Conservation (phyloP, 2,113 vertebrate genomes). For the Vireo altiloquus region DNA sequence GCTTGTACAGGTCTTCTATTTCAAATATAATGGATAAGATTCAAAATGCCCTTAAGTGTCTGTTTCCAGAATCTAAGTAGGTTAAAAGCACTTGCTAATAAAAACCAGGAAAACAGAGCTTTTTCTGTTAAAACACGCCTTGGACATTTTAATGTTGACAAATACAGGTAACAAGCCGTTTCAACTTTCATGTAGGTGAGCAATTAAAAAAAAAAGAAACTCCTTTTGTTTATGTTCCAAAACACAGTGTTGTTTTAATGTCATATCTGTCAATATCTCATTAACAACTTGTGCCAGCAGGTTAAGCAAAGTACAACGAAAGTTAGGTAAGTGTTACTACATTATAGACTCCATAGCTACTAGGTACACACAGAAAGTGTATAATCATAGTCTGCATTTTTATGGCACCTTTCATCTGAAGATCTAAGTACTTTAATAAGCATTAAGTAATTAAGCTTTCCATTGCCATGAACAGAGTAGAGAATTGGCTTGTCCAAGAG, state of each 20-base stretch:
- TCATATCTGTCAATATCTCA: slow-evolving; percentile 35
- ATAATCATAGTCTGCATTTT: slow-evolving; percentile 6
- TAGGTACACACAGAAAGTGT: neutral
- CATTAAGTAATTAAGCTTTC: slow-evolving; percentile 20
- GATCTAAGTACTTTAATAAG: slow-evolving; percentile 8
- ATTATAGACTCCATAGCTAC: slow-evolving; percentile 15
- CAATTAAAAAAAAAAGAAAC: neutral
- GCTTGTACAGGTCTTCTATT: neutral
- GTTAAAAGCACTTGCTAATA: neutral
- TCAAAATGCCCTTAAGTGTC: neutral
- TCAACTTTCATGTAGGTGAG: neutral
- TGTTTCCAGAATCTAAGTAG: neutral
- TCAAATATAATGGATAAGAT: neutral
- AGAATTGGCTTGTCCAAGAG: neutral
- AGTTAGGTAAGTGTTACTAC: slow-evolving; percentile 4
- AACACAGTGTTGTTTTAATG: slow-evolving; percentile 10
- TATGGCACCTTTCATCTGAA: slow-evolving; percentile 26
- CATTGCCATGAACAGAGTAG: neutral
- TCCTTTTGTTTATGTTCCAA: neutral
- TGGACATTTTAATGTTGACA: slow-evolving; percentile 9
- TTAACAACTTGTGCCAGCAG: slow-evolving; percentile 19
- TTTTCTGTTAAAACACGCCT: slow-evolving; percentile 33
- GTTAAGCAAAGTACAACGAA: slow-evolving; percentile 10
- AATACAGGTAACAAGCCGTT: neutral
- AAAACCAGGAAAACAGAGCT: neutral